These are phyloP conservation scores for Rhinatrema bivittatum DNA, from an alignment of 2,797 vertebrate genomes.

Conservation along the genomic window DNA sequence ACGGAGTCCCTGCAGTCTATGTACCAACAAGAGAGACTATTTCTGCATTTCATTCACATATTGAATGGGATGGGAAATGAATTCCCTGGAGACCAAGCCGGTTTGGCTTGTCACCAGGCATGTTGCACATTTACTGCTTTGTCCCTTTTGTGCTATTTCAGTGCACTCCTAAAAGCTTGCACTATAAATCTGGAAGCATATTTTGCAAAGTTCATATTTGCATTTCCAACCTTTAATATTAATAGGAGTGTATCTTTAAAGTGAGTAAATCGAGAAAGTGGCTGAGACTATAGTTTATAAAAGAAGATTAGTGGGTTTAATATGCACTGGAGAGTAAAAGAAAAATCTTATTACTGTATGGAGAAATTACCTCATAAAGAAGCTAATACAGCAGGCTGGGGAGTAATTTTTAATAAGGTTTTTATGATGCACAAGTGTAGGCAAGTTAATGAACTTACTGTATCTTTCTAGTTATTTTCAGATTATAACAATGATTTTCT, in stretches of 20 bases:
- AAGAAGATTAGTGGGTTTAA: constrained; percentile 99
- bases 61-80: constrained; percentile 49
- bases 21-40: constrained; percentile 45
- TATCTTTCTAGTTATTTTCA: constrained; percentile 94
- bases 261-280: constrained; percentile 73
- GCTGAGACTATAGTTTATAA: constrained; percentile 85
- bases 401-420: constrained; percentile 99
- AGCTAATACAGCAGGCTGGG: constrained; percentile 96
- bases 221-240: constrained; percentile 69
- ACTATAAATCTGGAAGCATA: constrained; percentile 55
- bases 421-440: constrained; percentile 95
- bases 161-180: constrained; percentile 40
- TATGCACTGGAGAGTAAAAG: constrained; percentile 98
- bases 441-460: constrained; percentile 97
- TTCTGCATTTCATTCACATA: constrained; percentile 42
- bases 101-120: constrained; percentile 54
- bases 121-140: constrained; percentile 46
- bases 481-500: constrained; percentile 80
- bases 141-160: constrained; percentile 49
- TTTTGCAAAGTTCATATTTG: constrained; percentile 65
- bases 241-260: constrained; percentile 72
- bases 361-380: constrained; percentile 98
- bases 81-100: constrained; percentile 45
- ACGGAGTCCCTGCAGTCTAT: constrained; percentile 43
- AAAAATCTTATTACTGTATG: constrained; percentile 97